These are phyloP conservation scores for Metallyticus violacea DNA, from an alignment of 2,888 invertebrate genomes.

Conservation along the genomic window DNA sequence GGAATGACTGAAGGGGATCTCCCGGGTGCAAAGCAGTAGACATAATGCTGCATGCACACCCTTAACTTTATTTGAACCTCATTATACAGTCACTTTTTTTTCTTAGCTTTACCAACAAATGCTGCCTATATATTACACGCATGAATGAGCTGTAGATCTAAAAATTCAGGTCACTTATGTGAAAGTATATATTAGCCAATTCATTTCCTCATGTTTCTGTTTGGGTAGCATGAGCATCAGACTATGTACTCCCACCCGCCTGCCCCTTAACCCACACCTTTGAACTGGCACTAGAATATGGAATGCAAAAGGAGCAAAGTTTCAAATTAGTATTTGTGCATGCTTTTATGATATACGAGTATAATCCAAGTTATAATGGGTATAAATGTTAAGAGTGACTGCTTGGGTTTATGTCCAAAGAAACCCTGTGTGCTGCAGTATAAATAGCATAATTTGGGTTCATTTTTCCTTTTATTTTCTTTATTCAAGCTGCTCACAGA, in stretches of 20 bases:
- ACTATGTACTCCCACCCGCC: background rate
- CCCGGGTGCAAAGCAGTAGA: background rate
- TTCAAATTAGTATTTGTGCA: background rate
- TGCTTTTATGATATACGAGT: background rate
- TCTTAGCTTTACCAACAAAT: background rate
- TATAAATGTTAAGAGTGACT: background rate
- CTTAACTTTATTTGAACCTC: background rate
- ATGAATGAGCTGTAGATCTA: background rate
- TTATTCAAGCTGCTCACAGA: background rate
- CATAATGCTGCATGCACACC: background rate
- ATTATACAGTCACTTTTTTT: background rate
- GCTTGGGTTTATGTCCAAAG: background rate
- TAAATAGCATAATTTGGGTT: background rate
- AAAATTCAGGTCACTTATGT: background rate
- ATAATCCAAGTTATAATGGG: background rate
- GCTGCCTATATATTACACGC: background rate
- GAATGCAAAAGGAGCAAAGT: background rate
- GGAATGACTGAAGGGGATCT: conserved; percentile 1
- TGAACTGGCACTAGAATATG: background rate
- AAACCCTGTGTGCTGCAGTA: background rate
- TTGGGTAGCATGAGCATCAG: background rate
- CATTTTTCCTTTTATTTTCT: background rate
- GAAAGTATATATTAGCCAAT: background rate
- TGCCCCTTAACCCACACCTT: background rate
- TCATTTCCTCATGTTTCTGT: background rate